phyloP scores from a whole-genome alignment of 1,140 invertebrate genomes.

The Brachionus plicatilis region DNA sequence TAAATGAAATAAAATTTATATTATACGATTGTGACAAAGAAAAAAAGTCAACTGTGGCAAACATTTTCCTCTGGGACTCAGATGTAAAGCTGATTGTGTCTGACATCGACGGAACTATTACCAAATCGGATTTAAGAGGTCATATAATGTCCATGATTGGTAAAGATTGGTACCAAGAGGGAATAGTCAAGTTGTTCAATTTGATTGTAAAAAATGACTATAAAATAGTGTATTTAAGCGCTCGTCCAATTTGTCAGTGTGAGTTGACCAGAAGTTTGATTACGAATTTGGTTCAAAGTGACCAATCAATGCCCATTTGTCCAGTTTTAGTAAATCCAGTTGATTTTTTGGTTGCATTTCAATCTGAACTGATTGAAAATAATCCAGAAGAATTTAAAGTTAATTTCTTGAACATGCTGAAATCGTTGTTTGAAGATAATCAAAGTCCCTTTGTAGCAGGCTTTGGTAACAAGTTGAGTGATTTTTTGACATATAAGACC shows the following conservation, averaged over 20 bases:
- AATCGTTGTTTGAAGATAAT: constrained; percentile 71
- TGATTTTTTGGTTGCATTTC: constrained; percentile 86
- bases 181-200: constrained; percentile 91
- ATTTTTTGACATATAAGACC: constrained; percentile 95
- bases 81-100: constrained; percentile 96
- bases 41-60: constrained; percentile 46
- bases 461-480: constrained; percentile 79
- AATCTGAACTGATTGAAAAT: constrained; percentile 93
- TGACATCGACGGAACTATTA: constrained; percentile 99
- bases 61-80: constrained; percentile 92
- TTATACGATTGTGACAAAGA: not conserved
- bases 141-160: constrained; percentile 96
- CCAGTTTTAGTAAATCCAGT: constrained; percentile 93
- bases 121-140: constrained; percentile 95
- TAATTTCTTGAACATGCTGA: constrained; percentile 88
- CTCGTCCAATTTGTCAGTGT: constrained; percentile 88
- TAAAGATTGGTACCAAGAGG: constrained; percentile 64
- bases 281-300: constrained; percentile 76
- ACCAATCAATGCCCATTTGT: constrained; percentile 85
- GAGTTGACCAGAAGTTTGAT: constrained; percentile 86
- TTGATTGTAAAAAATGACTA: constrained; percentile 90
- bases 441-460: constrained; percentile 88
- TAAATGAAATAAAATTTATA: constrained; percentile 8
- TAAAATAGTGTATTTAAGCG: constrained; percentile 72
- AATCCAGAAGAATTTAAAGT: constrained; percentile 99